Percentiles rank a stretch among this genome's conserved stretches.
Conservation (phyloP, 1,140 invertebrate species). For the Mamestra configurata region DNA sequence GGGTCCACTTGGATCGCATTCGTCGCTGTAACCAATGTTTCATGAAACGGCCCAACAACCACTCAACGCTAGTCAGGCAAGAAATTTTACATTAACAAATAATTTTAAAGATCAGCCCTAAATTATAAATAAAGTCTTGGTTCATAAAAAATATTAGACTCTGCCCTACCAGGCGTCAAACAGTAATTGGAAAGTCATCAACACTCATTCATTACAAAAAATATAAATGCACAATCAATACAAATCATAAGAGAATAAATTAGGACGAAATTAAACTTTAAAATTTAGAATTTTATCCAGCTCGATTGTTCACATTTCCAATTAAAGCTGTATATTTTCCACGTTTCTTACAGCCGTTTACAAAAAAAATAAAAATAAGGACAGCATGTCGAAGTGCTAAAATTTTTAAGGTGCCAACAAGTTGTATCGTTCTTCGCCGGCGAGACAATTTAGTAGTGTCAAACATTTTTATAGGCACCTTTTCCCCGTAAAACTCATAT, state of each 20-base stretch:
- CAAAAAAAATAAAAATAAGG: not conserved
- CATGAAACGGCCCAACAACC: not conserved
- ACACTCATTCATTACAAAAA: conserved; percentile 10
- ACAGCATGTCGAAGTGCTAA: not conserved
- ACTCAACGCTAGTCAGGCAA: conserved; percentile 10
- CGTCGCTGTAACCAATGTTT: conserved; percentile 18
- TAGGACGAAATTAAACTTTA: not conserved
- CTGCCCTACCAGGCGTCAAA: not conserved
- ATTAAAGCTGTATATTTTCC: not conserved
- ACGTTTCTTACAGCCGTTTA: not conserved
- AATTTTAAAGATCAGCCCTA: not conserved
- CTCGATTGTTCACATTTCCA: conserved; percentile 9
- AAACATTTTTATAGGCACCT: conserved; percentile 2
- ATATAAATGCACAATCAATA: conserved; percentile 39
- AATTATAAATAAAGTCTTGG: not conserved
- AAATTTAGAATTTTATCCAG: conserved; percentile 23
- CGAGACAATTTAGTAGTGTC: not conserved
- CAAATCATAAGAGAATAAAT: conserved; percentile 33
- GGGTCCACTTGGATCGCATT: conserved; percentile 38
- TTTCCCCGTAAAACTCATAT: conserved; percentile 7
- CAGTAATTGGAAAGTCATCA: conserved; percentile 8
- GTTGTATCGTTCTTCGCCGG: not conserved
- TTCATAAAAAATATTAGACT: not conserved
- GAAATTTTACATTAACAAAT: not conserved
- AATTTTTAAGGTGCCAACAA: conserved; percentile 2